A percentile compares a stretch with the other conserved stretches of the same genome.
Conservation (phyloP, 2,888 invertebrate species). For the Tillus elongatus region DNA sequence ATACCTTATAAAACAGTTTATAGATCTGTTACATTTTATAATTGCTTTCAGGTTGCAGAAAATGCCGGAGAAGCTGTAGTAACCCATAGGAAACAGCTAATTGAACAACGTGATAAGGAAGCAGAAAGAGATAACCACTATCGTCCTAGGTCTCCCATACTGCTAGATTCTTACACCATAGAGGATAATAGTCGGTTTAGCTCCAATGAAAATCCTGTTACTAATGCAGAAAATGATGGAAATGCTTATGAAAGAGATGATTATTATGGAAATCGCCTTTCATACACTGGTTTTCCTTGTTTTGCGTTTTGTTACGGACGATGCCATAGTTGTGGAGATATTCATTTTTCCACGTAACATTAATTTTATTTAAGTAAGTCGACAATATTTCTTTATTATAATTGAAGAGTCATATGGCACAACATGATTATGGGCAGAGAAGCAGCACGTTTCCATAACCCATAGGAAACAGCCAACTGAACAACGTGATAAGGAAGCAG, state of each 20-base stretch:
- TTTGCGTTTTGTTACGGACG: constrained; percentile 52
- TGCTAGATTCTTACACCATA: too few relatives aligned
- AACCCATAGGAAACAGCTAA: constrained; percentile 46
- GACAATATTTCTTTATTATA: too few relatives aligned
- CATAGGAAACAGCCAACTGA: constrained; percentile 48
- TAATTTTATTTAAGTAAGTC: too few relatives aligned
- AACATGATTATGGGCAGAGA: too few relatives aligned
- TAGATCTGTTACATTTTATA: too few relatives aligned
- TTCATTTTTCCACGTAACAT: too few relatives aligned
- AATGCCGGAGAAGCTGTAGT: constrained; percentile 53
- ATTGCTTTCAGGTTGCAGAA: constrained; percentile 58
- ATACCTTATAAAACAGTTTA: too few relatives aligned
- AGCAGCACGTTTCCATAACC: constrained; percentile 49
- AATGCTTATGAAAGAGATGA: constrained; percentile 12
- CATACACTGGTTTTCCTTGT: constrained; percentile 37
- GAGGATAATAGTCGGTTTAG: too few relatives aligned
- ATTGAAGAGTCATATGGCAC: too few relatives aligned
- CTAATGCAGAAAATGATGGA: constrained; percentile 14
- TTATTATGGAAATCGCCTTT: constrained; percentile 13
- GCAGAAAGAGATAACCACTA: too few relatives aligned
- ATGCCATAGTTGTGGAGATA: constrained; percentile 48
- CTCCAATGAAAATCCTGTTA: constrained; percentile 9
- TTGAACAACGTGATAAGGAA: too few relatives aligned
- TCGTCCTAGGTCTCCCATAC: background rate
- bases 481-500: too few relatives aligned